phyloP scores from a whole-genome alignment of 1,140 invertebrate genomes.

The Galleria mellonella region DNA sequence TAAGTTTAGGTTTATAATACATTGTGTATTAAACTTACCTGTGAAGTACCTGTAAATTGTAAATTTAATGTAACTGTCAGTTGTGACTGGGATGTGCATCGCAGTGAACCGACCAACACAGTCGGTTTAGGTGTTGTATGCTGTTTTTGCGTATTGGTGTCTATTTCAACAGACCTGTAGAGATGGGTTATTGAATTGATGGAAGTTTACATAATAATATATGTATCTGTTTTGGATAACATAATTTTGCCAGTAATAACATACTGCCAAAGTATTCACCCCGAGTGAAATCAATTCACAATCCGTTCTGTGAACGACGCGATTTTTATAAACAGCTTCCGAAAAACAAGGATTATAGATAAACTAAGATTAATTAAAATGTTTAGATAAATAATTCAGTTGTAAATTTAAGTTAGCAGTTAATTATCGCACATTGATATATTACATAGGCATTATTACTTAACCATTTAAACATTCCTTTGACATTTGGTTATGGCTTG shows the following conservation, averaged over 20 bases:
- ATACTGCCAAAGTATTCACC: constrained; percentile 71
- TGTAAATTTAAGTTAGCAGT: constrained; percentile 72
- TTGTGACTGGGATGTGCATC: constrained; percentile 50
- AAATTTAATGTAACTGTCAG: constrained; percentile 59
- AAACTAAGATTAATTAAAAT: constrained; percentile 64
- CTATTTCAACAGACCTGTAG: constrained; percentile 46
- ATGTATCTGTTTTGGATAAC: constrained; percentile 31
- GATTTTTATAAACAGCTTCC: constrained; percentile 60
- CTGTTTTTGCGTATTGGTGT: constrained; percentile 62
- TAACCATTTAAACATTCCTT: constrained; percentile 72
- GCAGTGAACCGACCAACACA: constrained; percentile 59
- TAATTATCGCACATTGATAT: constrained; percentile 67
- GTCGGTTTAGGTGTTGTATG: constrained; percentile 53
- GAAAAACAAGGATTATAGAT: constrained; percentile 65
- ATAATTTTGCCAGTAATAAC: constrained; percentile 49
- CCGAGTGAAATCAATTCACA: constrained; percentile 56
- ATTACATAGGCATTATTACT: constrained; percentile 72
- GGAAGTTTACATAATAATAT: constrained; percentile 20
- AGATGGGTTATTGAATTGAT: constrained; percentile 52
- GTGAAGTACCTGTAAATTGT: constrained; percentile 72
- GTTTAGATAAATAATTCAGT: constrained; percentile 70
- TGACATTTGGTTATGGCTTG: constrained; percentile 59
- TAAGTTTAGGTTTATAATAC: constrained; percentile 65
- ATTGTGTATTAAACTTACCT: constrained; percentile 66
- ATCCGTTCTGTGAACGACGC: constrained; percentile 72